A percentile compares a stretch with the other conserved stretches of the same genome.
Evolutionary conservation across 2,797 vertebrate species (phyloP).

Genomic region (Sebastes cheni): DNA sequence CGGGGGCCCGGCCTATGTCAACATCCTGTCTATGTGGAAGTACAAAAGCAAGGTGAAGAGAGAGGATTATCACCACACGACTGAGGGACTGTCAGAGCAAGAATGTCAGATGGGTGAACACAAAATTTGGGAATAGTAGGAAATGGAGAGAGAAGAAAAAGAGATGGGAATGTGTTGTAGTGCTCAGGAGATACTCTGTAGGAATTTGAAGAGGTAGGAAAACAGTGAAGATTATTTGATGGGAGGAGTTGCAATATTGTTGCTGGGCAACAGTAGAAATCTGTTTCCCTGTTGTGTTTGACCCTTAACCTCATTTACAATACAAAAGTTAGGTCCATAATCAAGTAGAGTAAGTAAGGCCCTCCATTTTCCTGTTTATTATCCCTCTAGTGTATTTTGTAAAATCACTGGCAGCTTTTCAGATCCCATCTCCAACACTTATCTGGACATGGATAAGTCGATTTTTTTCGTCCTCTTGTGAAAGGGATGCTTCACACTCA

Average conservation of each 20-base stretch:
- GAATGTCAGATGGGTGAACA: background rate
- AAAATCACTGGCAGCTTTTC: conserved; percentile 2
- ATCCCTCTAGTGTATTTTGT: background rate
- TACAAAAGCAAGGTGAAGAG: conserved; percentile 8
- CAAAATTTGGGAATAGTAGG: background rate
- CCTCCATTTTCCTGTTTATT: background rate
- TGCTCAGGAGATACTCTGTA: background rate
- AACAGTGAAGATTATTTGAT: background rate
- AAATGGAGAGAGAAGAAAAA: background rate
- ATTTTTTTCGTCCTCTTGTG: background rate
- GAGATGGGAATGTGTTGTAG: background rate
- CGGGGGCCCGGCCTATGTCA: conserved; percentile 40
- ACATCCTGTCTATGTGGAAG: conserved; percentile 65
- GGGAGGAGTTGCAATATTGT: background rate
- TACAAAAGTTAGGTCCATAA: background rate
- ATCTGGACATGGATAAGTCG: background rate
- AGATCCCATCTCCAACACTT: background rate
- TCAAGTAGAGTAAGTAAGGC: background rate
- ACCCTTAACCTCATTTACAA: conserved; percentile 22
- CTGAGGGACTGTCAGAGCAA: background rate
- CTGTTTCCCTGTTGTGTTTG: conserved; percentile 14
- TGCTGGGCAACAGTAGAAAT: background rate
- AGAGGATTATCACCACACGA: conserved; percentile 8
- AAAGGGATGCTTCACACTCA: background rate
- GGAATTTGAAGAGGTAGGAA: background rate